Percentiles rank a stretch among this genome's conserved stretches.
These are phyloP conservation scores for Microtus obscurus DNA, from an alignment of 2,797 vertebrate species.

Conservation along the genomic window DNA sequence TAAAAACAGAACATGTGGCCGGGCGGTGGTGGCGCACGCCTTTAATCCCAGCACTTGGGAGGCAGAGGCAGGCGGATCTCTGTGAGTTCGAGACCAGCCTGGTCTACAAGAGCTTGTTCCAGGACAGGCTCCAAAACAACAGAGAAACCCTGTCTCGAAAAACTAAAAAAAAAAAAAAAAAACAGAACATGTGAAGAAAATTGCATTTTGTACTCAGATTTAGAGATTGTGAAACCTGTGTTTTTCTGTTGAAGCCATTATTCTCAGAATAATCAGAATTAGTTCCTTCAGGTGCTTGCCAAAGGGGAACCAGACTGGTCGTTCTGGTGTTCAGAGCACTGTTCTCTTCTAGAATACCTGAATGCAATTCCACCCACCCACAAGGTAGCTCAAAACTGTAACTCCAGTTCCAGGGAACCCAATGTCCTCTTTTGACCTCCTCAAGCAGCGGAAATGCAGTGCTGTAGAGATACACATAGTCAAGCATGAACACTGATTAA, in stretches of 20 bases:
- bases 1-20: not conserved
- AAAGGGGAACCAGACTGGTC: no score
- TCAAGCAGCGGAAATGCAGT: no score
- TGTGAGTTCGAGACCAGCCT: no score
- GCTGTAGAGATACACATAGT: not conserved
- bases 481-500: not conserved
- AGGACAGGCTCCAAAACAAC: no score
- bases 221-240: not conserved
- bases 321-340: not conserved
- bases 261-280: not conserved
- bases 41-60: no score
- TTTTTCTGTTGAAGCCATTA: conserved; percentile 17
- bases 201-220: not conserved
- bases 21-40: no score
- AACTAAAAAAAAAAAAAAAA: no score
- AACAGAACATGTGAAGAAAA: not conserved
- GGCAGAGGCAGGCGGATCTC: no score
- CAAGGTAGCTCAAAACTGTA: not conserved
- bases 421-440: no score
- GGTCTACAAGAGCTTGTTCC: no score
- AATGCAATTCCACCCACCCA: not conserved
- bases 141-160: no score
- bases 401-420: no score
- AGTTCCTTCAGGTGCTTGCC: not conserved
- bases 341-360: not conserved